phyloP scores from a whole-genome alignment of 2,113 vertebrate species.

The Emydura subglobosa region DNA sequence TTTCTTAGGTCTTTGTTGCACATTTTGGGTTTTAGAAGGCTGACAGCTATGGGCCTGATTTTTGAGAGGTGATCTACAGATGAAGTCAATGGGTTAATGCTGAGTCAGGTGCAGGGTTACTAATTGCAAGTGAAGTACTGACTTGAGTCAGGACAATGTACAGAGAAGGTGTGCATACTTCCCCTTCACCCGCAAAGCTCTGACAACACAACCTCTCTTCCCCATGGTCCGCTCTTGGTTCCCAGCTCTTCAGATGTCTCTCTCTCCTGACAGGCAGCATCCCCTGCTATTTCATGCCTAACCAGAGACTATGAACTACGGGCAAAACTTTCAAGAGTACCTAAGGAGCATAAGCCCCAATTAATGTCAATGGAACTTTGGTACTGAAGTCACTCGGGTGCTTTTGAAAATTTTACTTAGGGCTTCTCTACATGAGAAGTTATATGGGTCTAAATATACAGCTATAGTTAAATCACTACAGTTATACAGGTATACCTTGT shows the following conservation, averaged over 20 bases:
- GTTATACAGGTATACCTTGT: background rate
- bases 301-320: slow-evolving; percentile 16
- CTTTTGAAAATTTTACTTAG: background rate
- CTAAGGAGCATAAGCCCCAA: background rate
- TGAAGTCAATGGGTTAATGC: background rate
- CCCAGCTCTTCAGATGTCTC: background rate
- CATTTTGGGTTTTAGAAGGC: background rate
- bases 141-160: background rate
- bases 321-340: background rate
- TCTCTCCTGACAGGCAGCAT: background rate
- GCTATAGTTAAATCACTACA: background rate
- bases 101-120: background rate
- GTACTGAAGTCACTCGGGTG: slow-evolving; percentile 4
- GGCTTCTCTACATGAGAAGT: background rate
- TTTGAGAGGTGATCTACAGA: background rate
- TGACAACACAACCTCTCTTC: background rate
- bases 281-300: background rate
- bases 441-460: background rate
- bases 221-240: background rate
- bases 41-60: background rate
- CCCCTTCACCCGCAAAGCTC: background rate
- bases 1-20: background rate
- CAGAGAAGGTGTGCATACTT: background rate
- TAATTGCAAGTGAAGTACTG: background rate
- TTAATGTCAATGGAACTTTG: background rate